phyloP scores from a whole-genome alignment of 2,797 vertebrate species.

The Manis crassicaudata region DNA sequence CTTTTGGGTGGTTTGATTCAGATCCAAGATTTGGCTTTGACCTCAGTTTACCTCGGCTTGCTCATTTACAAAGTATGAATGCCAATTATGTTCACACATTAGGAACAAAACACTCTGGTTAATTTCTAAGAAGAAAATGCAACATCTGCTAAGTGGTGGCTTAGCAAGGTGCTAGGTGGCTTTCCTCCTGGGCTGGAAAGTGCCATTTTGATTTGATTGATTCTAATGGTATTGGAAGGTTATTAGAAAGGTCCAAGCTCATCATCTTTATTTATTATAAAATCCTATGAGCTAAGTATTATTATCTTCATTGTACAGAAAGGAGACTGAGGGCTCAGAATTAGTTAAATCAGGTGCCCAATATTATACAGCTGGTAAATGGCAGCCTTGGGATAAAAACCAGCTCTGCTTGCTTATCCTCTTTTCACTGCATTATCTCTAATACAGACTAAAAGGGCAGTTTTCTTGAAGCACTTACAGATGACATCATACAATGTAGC shows the following conservation, averaged over 20 bases:
- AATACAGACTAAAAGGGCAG: neutral
- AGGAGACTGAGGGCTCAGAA: neutral
- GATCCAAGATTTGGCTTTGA: constrained; percentile 59
- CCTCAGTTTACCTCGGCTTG: constrained; percentile 69
- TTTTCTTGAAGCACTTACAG: neutral
- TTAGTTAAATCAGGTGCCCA: neutral
- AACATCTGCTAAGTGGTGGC: neutral
- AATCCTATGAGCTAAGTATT: neutral
- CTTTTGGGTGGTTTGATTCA: constrained; percentile 61
- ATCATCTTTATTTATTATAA: constrained; percentile 27
- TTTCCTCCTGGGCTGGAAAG: neutral
- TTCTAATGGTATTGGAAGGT: neutral
- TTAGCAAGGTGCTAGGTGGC: neutral
- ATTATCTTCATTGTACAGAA: neutral
- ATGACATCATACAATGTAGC: neutral
- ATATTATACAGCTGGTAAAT: neutral
- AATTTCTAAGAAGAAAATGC: constrained; percentile 49
- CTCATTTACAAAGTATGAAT: constrained; percentile 42
- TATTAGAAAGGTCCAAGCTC: neutral
- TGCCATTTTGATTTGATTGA: neutral
- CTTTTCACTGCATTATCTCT: neutral
- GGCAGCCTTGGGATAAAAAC: neutral
- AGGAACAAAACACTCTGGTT: constrained; percentile 14
- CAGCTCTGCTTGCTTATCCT: neutral
- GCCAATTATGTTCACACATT: neutral